Evolutionary conservation across 53 echinoderm and acorn worm species (phyloP), one percentile per base, ranked within the genome.

Genomic region (Stichopus horrens): DNA sequence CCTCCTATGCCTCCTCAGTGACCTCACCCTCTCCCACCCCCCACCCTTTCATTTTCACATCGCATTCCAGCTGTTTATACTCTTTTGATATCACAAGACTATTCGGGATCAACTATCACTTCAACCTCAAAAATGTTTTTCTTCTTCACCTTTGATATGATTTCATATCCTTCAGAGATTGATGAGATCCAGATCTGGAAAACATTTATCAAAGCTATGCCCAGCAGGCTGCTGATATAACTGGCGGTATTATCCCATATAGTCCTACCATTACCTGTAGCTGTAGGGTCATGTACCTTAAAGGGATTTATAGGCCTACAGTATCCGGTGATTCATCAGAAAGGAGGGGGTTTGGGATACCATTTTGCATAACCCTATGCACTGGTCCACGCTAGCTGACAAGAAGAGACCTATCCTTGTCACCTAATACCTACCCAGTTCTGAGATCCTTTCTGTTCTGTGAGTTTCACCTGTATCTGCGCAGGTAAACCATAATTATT

Each of bases 81-180:
- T 63, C 16, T 63, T 63, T 5, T 37, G 37, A 13, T 63, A 13
- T 16, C 8, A 10, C 63, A 63, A 13, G 7, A 13, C 63, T 75
- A 79, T 79, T 51, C 53, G 11, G 54, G 20, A 55, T 53, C 79
- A 79, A 53, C 79, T 79, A 53, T 79, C 79, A 79, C 52, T 54
- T 55, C 7, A 55, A 79, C 79, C 79, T 79, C 79, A 79, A 79
- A 79, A 56, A 79, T 79, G 79, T 79, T 16, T 55, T 55, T 37
- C 37, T 16, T 63, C 63, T 63, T 63, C 63, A 63, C 63, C 63
- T 63, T 63, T 13, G 16, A 63, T 63, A 63, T 79, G 79, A 79
- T 79, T 53, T 79, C 79, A 53, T 52, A 23, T 79, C 56, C 79
- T 79, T 79, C 79, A 79, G 16, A 16, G 8, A 18, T 54, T 79